Evolutionary conservation across 2,797 vertebrate genomes (phyloP).

Genomic region (Spinibarbus caldwelli): DNA sequence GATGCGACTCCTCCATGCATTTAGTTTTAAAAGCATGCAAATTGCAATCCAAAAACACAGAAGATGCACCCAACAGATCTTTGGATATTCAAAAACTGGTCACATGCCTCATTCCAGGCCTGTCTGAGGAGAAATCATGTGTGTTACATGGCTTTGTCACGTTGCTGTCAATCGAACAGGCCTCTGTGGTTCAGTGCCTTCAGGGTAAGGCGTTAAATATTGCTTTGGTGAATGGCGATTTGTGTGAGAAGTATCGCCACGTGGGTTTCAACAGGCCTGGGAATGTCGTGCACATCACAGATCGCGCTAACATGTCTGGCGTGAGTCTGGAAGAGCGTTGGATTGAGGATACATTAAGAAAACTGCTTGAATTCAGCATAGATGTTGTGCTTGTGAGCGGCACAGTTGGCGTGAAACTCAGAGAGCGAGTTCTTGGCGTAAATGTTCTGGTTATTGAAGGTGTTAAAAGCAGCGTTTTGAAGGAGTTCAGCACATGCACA

Average conservation of each 20-base stretch:
- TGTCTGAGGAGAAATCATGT: slow-evolving; percentile 77
- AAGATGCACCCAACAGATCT: background rate
- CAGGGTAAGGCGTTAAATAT: slow-evolving; percentile 71
- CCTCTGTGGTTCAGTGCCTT: slow-evolving; percentile 67
- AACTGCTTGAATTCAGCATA: slow-evolving; percentile 73
- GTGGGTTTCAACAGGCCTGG: too few relatives aligned
- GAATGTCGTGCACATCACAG: too few relatives aligned
- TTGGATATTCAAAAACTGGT: slow-evolving; percentile 80
- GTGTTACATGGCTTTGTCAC: slow-evolving; percentile 81
- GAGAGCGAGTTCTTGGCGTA: slow-evolving; percentile 67
- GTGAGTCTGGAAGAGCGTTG: slow-evolving; percentile 81
- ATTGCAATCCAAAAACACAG: slow-evolving; percentile 67
- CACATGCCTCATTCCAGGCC: slow-evolving; percentile 82
- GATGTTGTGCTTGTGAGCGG: slow-evolving; percentile 84
- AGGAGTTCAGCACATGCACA: slow-evolving; percentile 73
- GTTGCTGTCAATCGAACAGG: slow-evolving; percentile 73
- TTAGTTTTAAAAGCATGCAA: slow-evolving; percentile 75
- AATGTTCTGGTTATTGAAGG: slow-evolving; percentile 77
- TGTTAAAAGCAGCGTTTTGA: slow-evolving; percentile 71
- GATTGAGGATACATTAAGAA: slow-evolving; percentile 64
- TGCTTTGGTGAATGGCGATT: too few relatives aligned
- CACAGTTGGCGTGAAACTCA: slow-evolving; percentile 68
- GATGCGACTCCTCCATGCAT: slow-evolving; percentile 72
- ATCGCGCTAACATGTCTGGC: too few relatives aligned
- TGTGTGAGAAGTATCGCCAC: too few relatives aligned